Evolutionary conservation across 2,113 vertebrate species (phyloP).

Genomic region (Aegypius monachus): DNA sequence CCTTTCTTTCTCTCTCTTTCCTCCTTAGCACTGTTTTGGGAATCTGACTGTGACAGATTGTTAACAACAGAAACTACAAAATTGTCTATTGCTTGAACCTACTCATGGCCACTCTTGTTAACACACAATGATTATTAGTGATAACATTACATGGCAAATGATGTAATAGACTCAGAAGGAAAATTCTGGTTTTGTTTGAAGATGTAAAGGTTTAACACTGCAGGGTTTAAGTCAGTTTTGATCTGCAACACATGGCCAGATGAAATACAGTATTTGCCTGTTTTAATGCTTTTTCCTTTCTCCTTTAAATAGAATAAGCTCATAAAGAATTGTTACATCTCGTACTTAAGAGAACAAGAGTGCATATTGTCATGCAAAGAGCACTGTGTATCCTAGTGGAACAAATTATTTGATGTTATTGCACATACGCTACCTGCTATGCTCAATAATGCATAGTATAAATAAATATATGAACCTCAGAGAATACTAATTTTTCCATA

Average conservation of each 20-base stretch:
- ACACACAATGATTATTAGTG: not conserved
- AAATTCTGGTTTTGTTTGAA: not conserved
- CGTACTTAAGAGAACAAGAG: not conserved
- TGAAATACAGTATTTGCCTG: not conserved
- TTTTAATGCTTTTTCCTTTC: not conserved
- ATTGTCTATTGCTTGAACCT: not conserved
- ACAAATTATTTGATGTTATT: not conserved
- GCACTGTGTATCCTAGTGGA: not conserved
- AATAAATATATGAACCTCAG: not conserved
- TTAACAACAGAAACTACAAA: not conserved
- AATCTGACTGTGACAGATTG: not conserved
- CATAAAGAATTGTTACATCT: not conserved
- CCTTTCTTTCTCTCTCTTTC: not conserved
- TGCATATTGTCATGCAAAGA: not conserved
- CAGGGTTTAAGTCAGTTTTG: not conserved
- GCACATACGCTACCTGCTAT: not conserved
- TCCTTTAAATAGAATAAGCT: not conserved
- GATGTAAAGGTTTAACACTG: conserved; percentile 1
- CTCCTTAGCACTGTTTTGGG: not conserved
- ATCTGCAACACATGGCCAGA: conserved; percentile 3
- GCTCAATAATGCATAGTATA: not conserved
- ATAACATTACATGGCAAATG: not conserved
- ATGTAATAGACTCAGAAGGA: not conserved
- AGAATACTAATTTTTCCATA: not conserved
- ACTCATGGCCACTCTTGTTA: not conserved